Conservation (phyloP, 2,888 invertebrate genomes). For the Petrophora chlorosata region DNA sequence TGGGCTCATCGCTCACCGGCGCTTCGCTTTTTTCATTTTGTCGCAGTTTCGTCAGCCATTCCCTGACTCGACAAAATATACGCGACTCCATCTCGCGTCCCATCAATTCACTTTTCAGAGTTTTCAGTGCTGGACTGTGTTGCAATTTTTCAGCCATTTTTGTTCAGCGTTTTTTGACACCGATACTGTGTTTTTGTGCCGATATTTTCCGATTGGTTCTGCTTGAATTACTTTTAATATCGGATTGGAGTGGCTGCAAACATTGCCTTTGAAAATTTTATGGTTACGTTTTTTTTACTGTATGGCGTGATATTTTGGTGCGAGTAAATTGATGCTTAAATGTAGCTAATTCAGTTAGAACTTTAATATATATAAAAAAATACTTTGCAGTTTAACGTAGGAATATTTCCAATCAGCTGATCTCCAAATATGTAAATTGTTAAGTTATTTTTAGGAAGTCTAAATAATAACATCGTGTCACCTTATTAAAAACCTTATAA, state of each 20-base stretch:
- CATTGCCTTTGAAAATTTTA: too few relatives aligned
- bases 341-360: too few relatives aligned
- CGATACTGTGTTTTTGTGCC: slow-evolving; percentile 29
- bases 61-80: slow-evolving; percentile 29
- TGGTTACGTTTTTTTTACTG: too few relatives aligned
- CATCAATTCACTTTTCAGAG: slow-evolving; percentile 45
- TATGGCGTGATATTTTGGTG: too few relatives aligned
- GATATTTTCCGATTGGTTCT: slow-evolving; percentile 32
- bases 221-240: slow-evolving; percentile 14
- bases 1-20: slow-evolving; percentile 18
- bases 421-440: too few relatives aligned
- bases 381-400: too few relatives aligned
- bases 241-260: not conserved
- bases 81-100: slow-evolving; percentile 33
- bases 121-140: slow-evolving; percentile 38
- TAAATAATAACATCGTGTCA: too few relatives aligned
- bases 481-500: too few relatives aligned
- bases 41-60: slow-evolving; percentile 16
- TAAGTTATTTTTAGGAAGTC: too few relatives aligned
- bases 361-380: too few relatives aligned
- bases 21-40: slow-evolving; percentile 20
- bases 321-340: too few relatives aligned
- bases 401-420: too few relatives aligned
- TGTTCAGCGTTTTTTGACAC: slow-evolving; percentile 36
- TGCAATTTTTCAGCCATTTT: slow-evolving; percentile 48